Evolutionary conservation across 2,113 vertebrate species (phyloP).

Genomic region (Abramis brama): DNA sequence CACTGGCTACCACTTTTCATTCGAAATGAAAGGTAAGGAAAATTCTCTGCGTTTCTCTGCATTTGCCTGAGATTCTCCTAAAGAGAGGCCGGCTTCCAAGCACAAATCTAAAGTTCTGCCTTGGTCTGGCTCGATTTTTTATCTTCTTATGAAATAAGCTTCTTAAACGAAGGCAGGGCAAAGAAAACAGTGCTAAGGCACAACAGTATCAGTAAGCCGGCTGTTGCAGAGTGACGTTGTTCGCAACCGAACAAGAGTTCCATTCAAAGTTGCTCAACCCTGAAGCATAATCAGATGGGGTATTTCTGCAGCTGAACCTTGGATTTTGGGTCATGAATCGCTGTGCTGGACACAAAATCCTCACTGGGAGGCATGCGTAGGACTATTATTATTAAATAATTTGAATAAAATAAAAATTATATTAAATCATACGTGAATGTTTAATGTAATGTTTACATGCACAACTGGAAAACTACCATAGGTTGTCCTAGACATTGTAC

Average conservation of each 20-base stretch:
- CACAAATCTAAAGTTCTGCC: conserved; percentile 48
- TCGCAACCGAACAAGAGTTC: conserved; percentile 7
- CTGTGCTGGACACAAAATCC: not conserved
- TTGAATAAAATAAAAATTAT: too few species aligned
- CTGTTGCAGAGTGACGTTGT: not conserved
- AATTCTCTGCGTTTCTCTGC: conserved; percentile 64
- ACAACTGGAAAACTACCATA: too few species aligned
- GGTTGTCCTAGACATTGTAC: too few species aligned
- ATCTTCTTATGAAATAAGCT: conserved; percentile 55
- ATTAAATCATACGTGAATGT: too few species aligned
- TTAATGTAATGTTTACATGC: too few species aligned
- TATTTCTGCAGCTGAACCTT: not conserved
- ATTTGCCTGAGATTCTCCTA: conserved; percentile 63
- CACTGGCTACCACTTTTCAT: conserved; percentile 59
- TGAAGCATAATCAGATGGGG: not conserved
- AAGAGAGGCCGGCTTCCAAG: conserved; percentile 46
- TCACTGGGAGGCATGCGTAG: too few species aligned
- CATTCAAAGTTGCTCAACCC: conserved; percentile 30
- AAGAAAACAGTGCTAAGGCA: conserved; percentile 1
- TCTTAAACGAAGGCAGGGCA: conserved; percentile 34
- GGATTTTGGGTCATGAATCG: not conserved
- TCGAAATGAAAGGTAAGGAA: conserved; percentile 52
- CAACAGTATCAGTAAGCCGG: not conserved
- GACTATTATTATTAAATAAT: too few species aligned
- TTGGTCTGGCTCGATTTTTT: conserved; percentile 35